Evolutionary conservation across 2,113 vertebrate species (phyloP), one percentile per base, ranked within the genome.

Genomic region (Rhinogobius similis): DNA sequence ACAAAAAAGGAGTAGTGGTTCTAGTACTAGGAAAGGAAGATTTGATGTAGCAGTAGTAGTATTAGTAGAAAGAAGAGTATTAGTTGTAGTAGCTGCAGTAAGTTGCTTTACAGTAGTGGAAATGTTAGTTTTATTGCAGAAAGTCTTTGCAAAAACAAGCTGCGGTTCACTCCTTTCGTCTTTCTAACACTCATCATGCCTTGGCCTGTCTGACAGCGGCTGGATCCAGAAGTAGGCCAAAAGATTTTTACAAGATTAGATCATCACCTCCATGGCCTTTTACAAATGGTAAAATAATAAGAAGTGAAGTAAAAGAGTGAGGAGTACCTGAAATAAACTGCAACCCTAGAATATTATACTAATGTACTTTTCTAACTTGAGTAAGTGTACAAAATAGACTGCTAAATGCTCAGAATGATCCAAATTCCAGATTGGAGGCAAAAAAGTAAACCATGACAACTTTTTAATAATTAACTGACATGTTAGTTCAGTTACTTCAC

Each of bases 161-260:
- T 63, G 26, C 8, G 29, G 27, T 53, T 5, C 16, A 50, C 21
- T 21, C 24, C 48, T 68, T 21, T 27, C 56, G 44, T 23, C 61
- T 1, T 67, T 67, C 46, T 63, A 68, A 72, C 48, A 76, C 70
- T 62, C 70, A 72, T 77, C 68, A 56, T 61, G n/a, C 46, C 23
- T 64, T 53, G 36, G 82, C 69, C 41, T 12, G 43, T 62, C 16
- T 50, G 64, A 39, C 63, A 32, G 32, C 73, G 64, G 48, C 62
- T 46, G 66, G 67, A 82, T 76, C 70, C 71, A 83, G 23, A 77
- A 67, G 68, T 59, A 14, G 63, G 77, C 72, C 83, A 86, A 53
- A 68, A 75, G 77, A 88, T 89, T 87, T 85, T 86, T 88, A 80
- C 23, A 70, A 83, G 86, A 80, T 88, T 86, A 90, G 81, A 81